Conservation (phyloP, 1,140 invertebrate genomes). For the Magallana ariakensis region DNA sequence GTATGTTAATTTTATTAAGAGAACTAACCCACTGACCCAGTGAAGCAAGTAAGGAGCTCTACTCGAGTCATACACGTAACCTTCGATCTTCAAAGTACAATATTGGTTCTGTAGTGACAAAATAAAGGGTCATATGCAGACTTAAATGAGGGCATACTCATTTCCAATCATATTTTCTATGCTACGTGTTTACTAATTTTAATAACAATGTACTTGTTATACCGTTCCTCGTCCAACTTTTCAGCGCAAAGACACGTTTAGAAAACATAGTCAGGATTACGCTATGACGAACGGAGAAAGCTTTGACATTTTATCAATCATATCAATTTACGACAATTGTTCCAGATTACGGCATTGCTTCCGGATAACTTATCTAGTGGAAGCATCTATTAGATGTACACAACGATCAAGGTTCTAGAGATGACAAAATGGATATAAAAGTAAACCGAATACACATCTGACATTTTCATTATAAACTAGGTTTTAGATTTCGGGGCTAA, state of each 20-base stretch:
- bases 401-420: background rate
- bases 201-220: too few relatives aligned
- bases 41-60: background rate
- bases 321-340: background rate
- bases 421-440: background rate
- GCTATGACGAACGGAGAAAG: too few relatives aligned
- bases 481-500: background rate
- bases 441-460: background rate
- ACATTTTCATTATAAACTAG: slow-evolving; percentile 4
- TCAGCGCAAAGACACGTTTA: too few relatives aligned
- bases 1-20: background rate
- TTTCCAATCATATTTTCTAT: too few relatives aligned
- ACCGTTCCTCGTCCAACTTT: too few relatives aligned
- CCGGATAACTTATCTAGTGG: background rate
- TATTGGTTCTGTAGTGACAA: too few relatives aligned
- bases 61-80: background rate
- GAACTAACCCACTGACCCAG: slow-evolving; percentile 21
- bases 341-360: background rate
- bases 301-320: too few relatives aligned
- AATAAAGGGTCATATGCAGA: too few relatives aligned
- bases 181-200: too few relatives aligned
- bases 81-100: too few relatives aligned
- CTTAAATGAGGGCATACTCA: too few relatives aligned
- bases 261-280: too few relatives aligned
- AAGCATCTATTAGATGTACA: background rate